phyloP scores from a whole-genome alignment of 2,888 invertebrate genomes.

The Cephus runcator region DNA sequence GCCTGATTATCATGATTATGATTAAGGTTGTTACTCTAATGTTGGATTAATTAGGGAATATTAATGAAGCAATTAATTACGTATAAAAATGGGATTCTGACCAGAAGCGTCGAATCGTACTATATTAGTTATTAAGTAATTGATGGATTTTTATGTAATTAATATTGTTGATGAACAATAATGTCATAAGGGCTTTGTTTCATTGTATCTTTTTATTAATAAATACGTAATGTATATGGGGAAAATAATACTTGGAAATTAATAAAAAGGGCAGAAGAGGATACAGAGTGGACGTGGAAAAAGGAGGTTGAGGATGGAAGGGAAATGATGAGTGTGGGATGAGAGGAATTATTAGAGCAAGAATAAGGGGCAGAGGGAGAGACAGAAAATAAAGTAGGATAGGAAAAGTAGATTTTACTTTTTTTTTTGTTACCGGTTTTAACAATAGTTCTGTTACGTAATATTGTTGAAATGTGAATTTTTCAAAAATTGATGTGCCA shows the following conservation, averaged over 20 bases:
- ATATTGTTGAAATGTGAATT: no score
- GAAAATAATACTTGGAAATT: background rate
- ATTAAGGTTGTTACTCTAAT: constrained; percentile 8
- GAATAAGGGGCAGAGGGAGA: no score
- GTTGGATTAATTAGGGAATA: background rate
- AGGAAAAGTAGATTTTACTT: no score
- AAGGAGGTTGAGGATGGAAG: no score
- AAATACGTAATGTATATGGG: background rate
- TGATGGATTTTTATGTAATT: background rate
- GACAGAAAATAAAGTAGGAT: no score
- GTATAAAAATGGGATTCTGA: background rate
- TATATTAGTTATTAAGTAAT: background rate
- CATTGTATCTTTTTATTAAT: background rate
- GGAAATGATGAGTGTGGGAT: no score
- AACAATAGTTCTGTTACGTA: no score
- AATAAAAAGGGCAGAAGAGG: no score
- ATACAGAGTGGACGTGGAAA: no score
- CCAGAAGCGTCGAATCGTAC: background rate
- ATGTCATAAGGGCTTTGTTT: background rate
- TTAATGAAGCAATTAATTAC: background rate
- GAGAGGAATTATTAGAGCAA: no score
- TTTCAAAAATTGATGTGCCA: no score
- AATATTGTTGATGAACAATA: background rate
- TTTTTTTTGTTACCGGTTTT: no score
- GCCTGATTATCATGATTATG: constrained; percentile 37